Conservation (phyloP, 2,113 vertebrate genomes). For the Brienomyrus brachyistius region DNA sequence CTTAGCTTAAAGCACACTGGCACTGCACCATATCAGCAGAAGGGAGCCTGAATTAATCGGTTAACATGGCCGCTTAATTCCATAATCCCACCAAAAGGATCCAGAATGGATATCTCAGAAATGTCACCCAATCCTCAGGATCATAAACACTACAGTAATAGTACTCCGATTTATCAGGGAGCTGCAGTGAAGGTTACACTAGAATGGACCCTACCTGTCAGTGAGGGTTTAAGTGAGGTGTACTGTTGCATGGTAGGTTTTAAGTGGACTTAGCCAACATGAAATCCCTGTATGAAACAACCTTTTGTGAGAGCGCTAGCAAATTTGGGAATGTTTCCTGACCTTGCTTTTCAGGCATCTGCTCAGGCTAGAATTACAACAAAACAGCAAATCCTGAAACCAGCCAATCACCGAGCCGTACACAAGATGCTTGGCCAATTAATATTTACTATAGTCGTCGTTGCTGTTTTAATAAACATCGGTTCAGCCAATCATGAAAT, state of each 20-base stretch:
- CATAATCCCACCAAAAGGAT: constrained; percentile 32
- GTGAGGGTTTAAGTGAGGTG: constrained; percentile 40
- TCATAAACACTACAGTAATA: constrained; percentile 34
- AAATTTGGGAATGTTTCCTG: constrained; percentile 40
- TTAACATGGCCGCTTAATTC: constrained; percentile 33
- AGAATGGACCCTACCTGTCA: constrained; percentile 35
- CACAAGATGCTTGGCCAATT: background rate
- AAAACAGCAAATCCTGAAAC: background rate
- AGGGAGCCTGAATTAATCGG: constrained; percentile 33
- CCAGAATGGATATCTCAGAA: constrained; percentile 35
- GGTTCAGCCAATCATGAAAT: background rate
- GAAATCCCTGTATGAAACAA: constrained; percentile 45
- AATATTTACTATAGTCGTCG: background rate
- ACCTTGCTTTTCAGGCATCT: constrained; percentile 20
- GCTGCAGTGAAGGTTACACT: constrained; percentile 29
- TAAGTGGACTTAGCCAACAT: constrained; percentile 46
- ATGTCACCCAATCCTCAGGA: constrained; percentile 35
- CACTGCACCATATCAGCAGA: constrained; percentile 16
- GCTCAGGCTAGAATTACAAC: background rate
- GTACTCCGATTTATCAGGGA: constrained; percentile 27
- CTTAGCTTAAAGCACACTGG: background rate
- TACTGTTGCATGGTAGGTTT: constrained; percentile 38
- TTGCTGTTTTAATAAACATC: background rate
- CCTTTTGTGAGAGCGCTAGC: constrained; percentile 33
- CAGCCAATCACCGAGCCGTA: background rate